A percentile compares a stretch with the other conserved stretches of the same genome.
These are phyloP conservation scores for Cynodonichthys magdalenae DNA, from an alignment of 2,797 vertebrate genomes.

Conservation along the genomic window DNA sequence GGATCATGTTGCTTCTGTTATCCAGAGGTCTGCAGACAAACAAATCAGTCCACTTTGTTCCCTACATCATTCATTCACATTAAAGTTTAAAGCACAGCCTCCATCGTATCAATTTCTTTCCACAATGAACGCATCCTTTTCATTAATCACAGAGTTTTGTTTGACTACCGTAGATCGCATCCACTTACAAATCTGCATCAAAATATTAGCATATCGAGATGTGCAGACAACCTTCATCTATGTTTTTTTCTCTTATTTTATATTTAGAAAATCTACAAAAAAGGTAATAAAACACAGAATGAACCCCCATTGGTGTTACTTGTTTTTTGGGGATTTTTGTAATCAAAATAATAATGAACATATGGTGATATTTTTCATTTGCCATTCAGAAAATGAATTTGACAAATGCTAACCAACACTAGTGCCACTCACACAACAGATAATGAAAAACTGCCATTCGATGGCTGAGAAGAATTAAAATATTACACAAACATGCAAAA, in stretches of 20 bases:
- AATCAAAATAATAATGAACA: conserved; percentile 22
- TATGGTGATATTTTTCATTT: conserved; percentile 28
- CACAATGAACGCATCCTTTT: conserved; percentile 58
- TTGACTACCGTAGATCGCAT: conserved; percentile 17
- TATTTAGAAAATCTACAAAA: conserved; percentile 11
- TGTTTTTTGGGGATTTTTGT: conserved; percentile 16
- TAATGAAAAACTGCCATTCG: conserved; percentile 70
- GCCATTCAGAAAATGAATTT: conserved; percentile 56
- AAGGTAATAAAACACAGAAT: conserved; percentile 17
- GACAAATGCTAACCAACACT: conserved; percentile 56
- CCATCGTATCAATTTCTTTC: conserved; percentile 65
- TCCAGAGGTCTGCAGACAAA: conserved; percentile 54
- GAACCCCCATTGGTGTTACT: conserved; percentile 26
- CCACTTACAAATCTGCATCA: not conserved
- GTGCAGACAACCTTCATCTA: conserved; percentile 3
- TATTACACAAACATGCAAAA: conserved; percentile 86
- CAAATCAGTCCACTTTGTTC: conserved; percentile 81
- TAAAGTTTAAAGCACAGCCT: conserved; percentile 72
- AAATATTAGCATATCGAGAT: not conserved
- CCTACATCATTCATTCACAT: conserved; percentile 81
- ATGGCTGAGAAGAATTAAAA: conserved; percentile 64
- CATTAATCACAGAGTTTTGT: conserved; percentile 45
- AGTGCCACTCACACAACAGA: conserved; percentile 63
- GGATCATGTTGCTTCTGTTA: conserved; percentile 52
- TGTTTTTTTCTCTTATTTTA: conserved; percentile 1